phyloP scores from a whole-genome alignment of 1,140 invertebrate genomes.

The Drosophila punjabiensis region DNA sequence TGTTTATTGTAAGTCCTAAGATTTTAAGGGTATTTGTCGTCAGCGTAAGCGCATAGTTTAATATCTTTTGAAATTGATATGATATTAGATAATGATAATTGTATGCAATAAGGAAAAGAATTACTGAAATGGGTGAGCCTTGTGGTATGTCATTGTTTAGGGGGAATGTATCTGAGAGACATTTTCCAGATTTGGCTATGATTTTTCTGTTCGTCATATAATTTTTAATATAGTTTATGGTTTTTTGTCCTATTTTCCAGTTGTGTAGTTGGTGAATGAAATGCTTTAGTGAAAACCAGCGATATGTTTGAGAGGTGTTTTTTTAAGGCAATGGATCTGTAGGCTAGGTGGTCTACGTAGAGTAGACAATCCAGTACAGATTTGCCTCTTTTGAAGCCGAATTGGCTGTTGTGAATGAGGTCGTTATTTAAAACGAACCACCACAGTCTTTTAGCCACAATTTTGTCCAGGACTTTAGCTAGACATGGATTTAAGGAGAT shows the following conservation, averaged over 20 bases:
- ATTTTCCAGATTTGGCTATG: background rate
- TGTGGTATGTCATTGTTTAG: constrained; percentile 13
- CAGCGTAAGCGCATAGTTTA: background rate
- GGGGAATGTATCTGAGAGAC: background rate
- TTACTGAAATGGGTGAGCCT: constrained; percentile 14
- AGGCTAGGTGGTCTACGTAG: too few relatives aligned
- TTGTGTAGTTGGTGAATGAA: constrained; percentile 9
- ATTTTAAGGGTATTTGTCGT: background rate
- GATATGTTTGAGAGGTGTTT: constrained; percentile 14
- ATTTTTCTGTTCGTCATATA: constrained; percentile 9
- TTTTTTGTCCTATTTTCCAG: constrained; percentile 10
- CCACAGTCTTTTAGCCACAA: too few relatives aligned
- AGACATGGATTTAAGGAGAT: too few relatives aligned
- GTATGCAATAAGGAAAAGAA: background rate
- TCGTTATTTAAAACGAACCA: too few relatives aligned
- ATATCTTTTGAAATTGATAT: background rate
- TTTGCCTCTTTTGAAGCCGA: too few relatives aligned
- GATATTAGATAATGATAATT: background rate
- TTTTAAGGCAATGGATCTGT: constrained; percentile 5
- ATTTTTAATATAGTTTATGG: constrained; percentile 3
- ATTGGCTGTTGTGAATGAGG: too few relatives aligned
- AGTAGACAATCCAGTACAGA: too few relatives aligned
- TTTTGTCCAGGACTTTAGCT: too few relatives aligned
- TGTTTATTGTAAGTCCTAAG: too few relatives aligned
- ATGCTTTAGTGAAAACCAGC: constrained; percentile 9